Evolutionary conservation across 1,140 invertebrate species (phyloP), one percentile per base, ranked within the genome.

Genomic region (Pararge aegeria): DNA sequence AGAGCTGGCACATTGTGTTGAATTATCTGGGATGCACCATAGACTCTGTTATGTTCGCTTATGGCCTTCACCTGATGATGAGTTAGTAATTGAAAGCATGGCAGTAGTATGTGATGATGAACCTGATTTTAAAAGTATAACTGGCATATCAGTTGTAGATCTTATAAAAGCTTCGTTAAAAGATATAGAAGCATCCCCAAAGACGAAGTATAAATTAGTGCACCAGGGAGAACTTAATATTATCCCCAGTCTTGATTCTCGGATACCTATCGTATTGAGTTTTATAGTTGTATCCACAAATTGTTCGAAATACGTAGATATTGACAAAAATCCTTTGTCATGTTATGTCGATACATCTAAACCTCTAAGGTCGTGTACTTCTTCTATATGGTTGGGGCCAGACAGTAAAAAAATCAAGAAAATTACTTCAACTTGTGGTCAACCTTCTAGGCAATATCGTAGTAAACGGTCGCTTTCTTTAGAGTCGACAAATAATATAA

Each of bases 71-170:
- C 63, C 64, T 2, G 74, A 80, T 34, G 83, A 86, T 66, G 80
- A 86, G 21, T 40, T 82, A n/a, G 59, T 78, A 5, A 38, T 82
- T 21, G 56, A 70, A 40, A 66, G 71, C 15, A 57, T 82, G 13
- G 38, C 38, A 20, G 70, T 78, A 2, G 62, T 78, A 7, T 86
- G 83, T 57, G 73, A 86, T n/a, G 78, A 83, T 64, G 70, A 80
- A 13, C 59, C 50, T 5, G 56, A 78, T 19, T 86, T 83, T 55
- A 42, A 18, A 19, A 56, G 46, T 15, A 30, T 74, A 0, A 75
- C 79, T 10, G 80, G 78, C 10, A 49, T 83, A 15, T 70, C 70
- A 7, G 57, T 73, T 42, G 34, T 57, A 13, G 58, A 70, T 46
- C 64, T 83, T n/a, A 50, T 82, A 46, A 53, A 52, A 24, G 52